Conservation (phyloP, 2,113 vertebrate genomes). For the Nothoprocta perdicaria region DNA sequence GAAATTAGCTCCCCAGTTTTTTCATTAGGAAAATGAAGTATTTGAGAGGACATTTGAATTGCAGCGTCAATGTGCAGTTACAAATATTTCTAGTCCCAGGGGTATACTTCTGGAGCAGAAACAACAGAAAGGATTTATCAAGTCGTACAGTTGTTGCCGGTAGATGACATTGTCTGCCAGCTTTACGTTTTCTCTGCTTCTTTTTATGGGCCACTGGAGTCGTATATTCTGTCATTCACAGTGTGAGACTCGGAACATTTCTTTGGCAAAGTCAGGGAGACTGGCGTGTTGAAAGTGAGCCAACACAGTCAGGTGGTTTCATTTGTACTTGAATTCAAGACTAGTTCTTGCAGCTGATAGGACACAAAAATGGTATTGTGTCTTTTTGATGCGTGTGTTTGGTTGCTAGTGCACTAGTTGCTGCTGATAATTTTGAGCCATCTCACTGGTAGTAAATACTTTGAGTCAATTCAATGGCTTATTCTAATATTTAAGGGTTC, state of each 20-base stretch:
- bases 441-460: not conserved
- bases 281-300: slow-evolving; percentile 60
- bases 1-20: not conserved
- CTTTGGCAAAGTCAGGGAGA: slow-evolving; percentile 58
- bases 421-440: not conserved
- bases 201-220: slow-evolving; percentile 71
- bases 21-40: slow-evolving; percentile 17
- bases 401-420: not conserved
- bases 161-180: slow-evolving; percentile 66
- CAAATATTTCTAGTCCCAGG: not conserved
- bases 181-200: slow-evolving; percentile 61
- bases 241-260: slow-evolving; percentile 44
- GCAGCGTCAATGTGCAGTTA: not conserved
- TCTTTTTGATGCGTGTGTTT: slow-evolving; percentile 21
- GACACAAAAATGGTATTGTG: not conserved
- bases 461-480: not conserved
- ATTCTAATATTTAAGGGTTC: not conserved
- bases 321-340: slow-evolving; percentile 51
- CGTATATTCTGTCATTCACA: slow-evolving; percentile 55
- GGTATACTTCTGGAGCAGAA: slow-evolving; percentile 22
- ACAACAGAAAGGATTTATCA: slow-evolving; percentile 48
- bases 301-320: slow-evolving; percentile 39
- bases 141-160: slow-evolving; percentile 47
- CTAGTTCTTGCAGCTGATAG: slow-evolving; percentile 22
- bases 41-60: not conserved